Evolutionary conservation across 1,140 invertebrate species (phyloP), one percentile per base, ranked within the genome.

Genomic region (Pomacea maculata): DNA sequence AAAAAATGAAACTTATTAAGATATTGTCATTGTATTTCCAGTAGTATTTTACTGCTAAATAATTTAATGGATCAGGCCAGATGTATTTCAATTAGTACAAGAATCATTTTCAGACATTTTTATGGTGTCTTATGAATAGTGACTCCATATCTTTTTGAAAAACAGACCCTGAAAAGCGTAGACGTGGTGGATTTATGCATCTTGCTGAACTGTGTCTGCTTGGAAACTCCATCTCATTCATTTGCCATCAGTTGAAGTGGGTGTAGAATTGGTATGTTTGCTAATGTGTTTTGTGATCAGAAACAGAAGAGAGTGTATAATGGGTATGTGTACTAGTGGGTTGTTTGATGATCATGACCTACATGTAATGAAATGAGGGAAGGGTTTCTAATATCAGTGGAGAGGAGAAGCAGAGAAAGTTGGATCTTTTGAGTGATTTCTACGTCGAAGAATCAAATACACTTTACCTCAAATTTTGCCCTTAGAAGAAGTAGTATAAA

Each of bases 141-240:
- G 17, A 19, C n/a, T 65, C 7, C 17, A 75, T 81, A 72, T 34
- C 75, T 75, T 86, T 87, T 45, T 45, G 34, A 45, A 45, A 45
- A 45, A 61, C 78, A 90, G 86, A 90, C 80, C 89, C 86, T 54
- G 87, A 84, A 68, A 90, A 89, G 64, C 82, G 91, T 52, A 87
- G 88, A 84, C 80, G 87, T 76, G 91, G 91, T 19, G 84, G 85
- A 34, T 91, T 91, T 80, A 86, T 83, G 45, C 90, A 91, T 78
- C 67, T 91, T 72, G 91, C 89, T 29, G 78, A 88, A 11, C 64
- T 92, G 25, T 85, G 87, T 70, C 80, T 92, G n/a, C 82, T 92
- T 0, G 90, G 85, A 45, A 87, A 87, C 45, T 85, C 87, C 64
- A 77, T 86, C 19, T 87, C 88, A 55, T 86, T 91, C 72, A 91